These are phyloP conservation scores for Coregonus ussuriensis DNA, from an alignment of 2,797 vertebrate genomes.

Conservation along the genomic window DNA sequence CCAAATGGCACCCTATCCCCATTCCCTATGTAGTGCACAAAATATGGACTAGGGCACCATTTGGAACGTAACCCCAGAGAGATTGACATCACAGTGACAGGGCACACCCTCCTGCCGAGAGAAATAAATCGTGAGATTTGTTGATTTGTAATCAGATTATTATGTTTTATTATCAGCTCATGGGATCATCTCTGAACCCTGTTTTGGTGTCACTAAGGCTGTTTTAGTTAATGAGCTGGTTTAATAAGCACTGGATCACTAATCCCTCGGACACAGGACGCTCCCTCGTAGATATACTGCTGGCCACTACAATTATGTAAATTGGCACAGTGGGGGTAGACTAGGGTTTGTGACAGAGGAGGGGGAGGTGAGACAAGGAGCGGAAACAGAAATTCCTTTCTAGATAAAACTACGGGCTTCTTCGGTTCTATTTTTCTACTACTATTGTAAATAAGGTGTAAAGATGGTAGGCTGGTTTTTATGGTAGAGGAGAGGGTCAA, in stretches of 20 bases:
- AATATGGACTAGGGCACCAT: not conserved
- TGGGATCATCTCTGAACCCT: constrained; percentile 58
- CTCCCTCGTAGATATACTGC: too few species aligned
- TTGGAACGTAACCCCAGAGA: not conserved
- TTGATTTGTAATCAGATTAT: constrained; percentile 68
- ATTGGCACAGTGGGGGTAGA: too few species aligned
- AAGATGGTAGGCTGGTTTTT: too few species aligned
- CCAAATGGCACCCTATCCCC: not conserved
- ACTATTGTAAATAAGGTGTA: too few species aligned
- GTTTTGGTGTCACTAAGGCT: constrained; percentile 54
- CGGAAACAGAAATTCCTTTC: not conserved
- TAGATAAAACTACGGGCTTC: too few species aligned
- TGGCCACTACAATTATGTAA: too few species aligned
- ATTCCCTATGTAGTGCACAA: not conserved
- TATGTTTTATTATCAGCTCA: constrained; percentile 61
- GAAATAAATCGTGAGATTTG: constrained; percentile 49
- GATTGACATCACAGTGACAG: not conserved
- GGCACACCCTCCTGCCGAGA: too few species aligned
- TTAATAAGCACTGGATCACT: constrained; percentile 47
- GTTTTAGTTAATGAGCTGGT: constrained; percentile 65
- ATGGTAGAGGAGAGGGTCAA: not conserved
- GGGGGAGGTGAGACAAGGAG: not conserved
- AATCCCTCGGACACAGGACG: constrained; percentile 46
- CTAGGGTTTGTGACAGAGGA: not conserved
- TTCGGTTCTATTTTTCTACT: too few species aligned